A percentile compares a stretch with the other conserved stretches of the same genome.
Conservation (phyloP, 2,113 vertebrate species). For the Semnopithecus entellus region DNA sequence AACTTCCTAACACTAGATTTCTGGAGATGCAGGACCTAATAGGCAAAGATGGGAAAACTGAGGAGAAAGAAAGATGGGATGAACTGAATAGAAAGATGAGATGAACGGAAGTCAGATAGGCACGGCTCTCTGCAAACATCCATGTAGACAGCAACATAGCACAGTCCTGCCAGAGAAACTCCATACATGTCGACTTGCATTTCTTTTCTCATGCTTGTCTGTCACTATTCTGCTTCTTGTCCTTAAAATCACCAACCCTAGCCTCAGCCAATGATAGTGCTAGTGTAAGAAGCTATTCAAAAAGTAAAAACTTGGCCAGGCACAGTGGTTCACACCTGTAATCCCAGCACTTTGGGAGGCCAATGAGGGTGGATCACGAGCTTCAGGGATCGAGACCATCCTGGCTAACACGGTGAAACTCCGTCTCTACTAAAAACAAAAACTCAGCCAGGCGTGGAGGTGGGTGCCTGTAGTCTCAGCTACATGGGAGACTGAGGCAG, state of each 20-base stretch:
- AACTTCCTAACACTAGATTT: slow-evolving; percentile 73
- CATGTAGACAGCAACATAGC: background rate
- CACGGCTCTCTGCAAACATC: background rate
- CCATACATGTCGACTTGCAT: background rate
- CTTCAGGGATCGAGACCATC: no score
- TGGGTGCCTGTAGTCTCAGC: no score
- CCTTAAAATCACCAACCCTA: background rate
- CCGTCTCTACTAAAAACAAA: no score
- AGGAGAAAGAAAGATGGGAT: background rate
- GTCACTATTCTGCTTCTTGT: background rate
- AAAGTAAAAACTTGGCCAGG: background rate
- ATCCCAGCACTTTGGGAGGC: no score
- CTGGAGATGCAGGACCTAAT: slow-evolving; percentile 31
- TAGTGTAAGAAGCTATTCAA: background rate
- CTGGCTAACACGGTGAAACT: no score
- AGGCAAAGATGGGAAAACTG: slow-evolving; percentile 14
- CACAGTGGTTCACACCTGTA: no score
- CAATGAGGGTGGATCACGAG: no score
- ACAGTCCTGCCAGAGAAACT: background rate
- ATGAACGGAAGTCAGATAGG: background rate
- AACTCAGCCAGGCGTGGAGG: no score
- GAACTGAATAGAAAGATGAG: background rate
- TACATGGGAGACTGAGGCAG: no score
- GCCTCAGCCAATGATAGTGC: background rate
- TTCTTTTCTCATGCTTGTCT: background rate